Conservation (phyloP, 2,113 vertebrate genomes). For the Hippocampus abdominalis region DNA sequence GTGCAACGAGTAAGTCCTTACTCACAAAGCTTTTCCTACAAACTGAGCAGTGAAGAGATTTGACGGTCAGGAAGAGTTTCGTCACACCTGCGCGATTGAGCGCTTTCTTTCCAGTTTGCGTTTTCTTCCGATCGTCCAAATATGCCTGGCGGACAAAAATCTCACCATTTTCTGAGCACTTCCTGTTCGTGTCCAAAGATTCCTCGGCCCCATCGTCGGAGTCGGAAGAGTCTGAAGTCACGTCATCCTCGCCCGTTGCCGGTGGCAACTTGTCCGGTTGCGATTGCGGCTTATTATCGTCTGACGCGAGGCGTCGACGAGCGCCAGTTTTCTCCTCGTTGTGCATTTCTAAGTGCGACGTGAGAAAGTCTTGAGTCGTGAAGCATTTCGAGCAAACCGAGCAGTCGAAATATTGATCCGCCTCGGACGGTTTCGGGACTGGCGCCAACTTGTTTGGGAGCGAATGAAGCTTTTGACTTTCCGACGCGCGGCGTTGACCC, state of each 20-base stretch:
- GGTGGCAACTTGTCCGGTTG: neutral
- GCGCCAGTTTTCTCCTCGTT: too few relatives aligned
- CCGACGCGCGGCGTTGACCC: fast-evolving
- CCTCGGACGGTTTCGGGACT: too few relatives aligned
- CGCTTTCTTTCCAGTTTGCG: neutral
- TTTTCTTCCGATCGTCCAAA: neutral
- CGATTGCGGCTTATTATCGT: neutral
- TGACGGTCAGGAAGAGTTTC: neutral
- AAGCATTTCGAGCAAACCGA: too few relatives aligned
- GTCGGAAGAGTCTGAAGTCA: neutral
- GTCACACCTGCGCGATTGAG: neutral
- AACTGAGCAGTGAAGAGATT: neutral
- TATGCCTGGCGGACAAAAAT: neutral
- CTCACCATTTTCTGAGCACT: neutral
- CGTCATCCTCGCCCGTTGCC: neutral
- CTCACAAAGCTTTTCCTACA: neutral
- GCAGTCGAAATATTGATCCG: too few relatives aligned
- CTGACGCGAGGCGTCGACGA: fast-evolving
- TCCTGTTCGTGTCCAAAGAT: neutral
- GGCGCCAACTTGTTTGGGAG: neutral
- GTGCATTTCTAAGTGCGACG: too few relatives aligned
- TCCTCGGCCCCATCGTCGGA: neutral
- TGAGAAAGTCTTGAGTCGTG: too few relatives aligned
- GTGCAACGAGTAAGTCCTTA: neutral
- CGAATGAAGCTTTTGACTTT: neutral